Percentiles rank a stretch among this genome's conserved stretches.
These are phyloP conservation scores for Xiphydria camelus DNA, from an alignment of 2,888 invertebrate species.

Conservation along the genomic window DNA sequence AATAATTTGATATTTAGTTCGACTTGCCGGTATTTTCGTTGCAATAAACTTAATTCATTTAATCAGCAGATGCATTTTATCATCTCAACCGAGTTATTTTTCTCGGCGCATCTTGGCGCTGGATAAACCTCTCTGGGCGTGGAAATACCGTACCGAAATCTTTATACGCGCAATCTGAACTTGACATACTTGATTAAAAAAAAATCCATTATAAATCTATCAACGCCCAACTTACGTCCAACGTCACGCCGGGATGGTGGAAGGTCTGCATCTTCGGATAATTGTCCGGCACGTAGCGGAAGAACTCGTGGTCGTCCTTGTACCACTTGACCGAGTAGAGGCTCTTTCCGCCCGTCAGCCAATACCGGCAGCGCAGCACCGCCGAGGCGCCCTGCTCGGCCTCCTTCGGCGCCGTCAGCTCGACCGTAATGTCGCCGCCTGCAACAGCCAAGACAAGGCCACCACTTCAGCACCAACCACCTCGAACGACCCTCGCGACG, in stretches of 20 bases:
- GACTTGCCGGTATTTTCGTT: too few relatives aligned
- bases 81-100: too few relatives aligned
- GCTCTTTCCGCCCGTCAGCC: constrained; percentile 29
- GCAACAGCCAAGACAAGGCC: too few relatives aligned
- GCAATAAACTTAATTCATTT: too few relatives aligned
- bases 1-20: too few relatives aligned
- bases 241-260: constrained; percentile 34
- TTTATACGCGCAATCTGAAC: too few relatives aligned
- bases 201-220: too few relatives aligned
- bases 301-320: constrained; percentile 49
- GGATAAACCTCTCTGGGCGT: too few relatives aligned
- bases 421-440: constrained; percentile 34
- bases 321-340: constrained; percentile 51
- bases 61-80: too few relatives aligned
- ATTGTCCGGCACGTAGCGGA: constrained; percentile 42
- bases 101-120: too few relatives aligned
- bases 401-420: constrained; percentile 38
- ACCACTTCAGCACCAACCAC: constrained; percentile 4
- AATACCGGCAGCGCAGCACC: constrained; percentile 38
- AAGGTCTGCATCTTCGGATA: constrained; percentile 35
- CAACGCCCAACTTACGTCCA: constrained; percentile 38
- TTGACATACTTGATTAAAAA: too few relatives aligned
- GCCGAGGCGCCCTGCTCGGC: constrained; percentile 34
- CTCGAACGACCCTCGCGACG: not conserved
- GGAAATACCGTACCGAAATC: too few relatives aligned